These are phyloP conservation scores for Trididemnum nubilum DNA, from an alignment of 23 tunicate species.

Conservation along the genomic window DNA sequence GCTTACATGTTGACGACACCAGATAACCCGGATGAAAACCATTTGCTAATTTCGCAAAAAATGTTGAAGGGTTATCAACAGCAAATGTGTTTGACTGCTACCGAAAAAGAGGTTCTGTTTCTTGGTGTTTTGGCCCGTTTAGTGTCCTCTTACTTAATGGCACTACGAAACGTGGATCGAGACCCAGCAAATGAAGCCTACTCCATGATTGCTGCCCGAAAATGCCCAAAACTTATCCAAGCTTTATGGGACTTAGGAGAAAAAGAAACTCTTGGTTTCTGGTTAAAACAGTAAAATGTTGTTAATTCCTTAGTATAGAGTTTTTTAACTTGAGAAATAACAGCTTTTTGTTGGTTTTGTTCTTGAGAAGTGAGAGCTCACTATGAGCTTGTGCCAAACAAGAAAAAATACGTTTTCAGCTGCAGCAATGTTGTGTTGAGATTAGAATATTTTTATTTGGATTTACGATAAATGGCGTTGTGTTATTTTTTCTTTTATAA, in stretches of 20 bases:
- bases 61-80: constrained; percentile 30
- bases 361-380: no score
- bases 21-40: background rate
- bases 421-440: no score
- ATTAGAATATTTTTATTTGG: no score
- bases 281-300: no score
- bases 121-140: constrained; percentile 47
- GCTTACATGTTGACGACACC: constrained; percentile 56
- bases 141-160: constrained; percentile 23
- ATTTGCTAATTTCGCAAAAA: background rate
- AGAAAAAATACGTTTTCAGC: no score
- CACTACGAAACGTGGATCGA: background rate
- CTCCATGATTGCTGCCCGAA: background rate
- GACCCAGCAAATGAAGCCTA: constrained; percentile 11
- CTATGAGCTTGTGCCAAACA: no score
- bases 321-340: no score
- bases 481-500: no score
- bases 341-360: no score
- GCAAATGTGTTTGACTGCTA: constrained; percentile 1
- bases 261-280: background rate
- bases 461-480: no score
- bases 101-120: constrained; percentile 38
- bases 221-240: constrained; percentile 1
- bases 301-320: no score
- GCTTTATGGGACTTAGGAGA: constrained; percentile 2